Percentiles rank a stretch among this genome's conserved stretches.
phyloP scores from a whole-genome alignment of 2,797 vertebrate genomes.

The Centropyge bicolor region DNA sequence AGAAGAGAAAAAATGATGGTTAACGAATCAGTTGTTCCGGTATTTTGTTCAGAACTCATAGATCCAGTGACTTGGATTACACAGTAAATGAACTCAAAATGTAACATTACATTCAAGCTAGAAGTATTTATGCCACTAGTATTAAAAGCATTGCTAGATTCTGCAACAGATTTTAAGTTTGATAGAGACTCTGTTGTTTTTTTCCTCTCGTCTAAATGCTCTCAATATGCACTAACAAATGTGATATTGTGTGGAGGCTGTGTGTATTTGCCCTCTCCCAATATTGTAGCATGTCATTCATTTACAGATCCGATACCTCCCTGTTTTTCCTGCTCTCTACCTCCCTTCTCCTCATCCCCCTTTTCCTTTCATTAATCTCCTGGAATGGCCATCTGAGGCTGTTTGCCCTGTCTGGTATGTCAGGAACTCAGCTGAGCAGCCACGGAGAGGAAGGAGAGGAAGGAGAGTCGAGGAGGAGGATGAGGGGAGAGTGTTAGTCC shows the following conservation, averaged over 20 bases:
- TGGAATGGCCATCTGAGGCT: conserved; percentile 77
- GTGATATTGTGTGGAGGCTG: not conserved
- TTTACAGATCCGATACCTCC: conserved; percentile 19
- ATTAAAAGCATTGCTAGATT: conserved; percentile 15
- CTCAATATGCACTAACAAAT: not conserved
- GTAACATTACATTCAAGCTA: conserved; percentile 19
- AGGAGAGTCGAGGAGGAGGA: conserved; percentile 42
- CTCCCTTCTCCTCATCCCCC: conserved; percentile 28
- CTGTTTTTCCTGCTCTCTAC: conserved; percentile 28
- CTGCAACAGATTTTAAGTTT: not conserved
- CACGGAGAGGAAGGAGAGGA: conserved; percentile 54
- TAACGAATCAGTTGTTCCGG: not conserved
- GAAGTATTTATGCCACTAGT: conserved; percentile 16
- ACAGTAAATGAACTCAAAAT: conserved; percentile 23
- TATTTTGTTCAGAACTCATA: conserved; percentile 11
- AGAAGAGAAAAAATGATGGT: not conserved
- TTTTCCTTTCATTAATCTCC: conserved; percentile 70
- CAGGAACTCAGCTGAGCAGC: conserved; percentile 76
- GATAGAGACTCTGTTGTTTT: not conserved
- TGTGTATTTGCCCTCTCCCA: conserved; percentile 12
- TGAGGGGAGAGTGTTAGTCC: conserved; percentile 32
- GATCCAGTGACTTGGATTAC: conserved; percentile 8
- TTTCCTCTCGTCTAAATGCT: not conserved
- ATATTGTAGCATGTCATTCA: not conserved
- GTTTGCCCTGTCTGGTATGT: conserved; percentile 86